phyloP scores from a whole-genome alignment of 2,113 vertebrate species.

The Sander vitreus region DNA sequence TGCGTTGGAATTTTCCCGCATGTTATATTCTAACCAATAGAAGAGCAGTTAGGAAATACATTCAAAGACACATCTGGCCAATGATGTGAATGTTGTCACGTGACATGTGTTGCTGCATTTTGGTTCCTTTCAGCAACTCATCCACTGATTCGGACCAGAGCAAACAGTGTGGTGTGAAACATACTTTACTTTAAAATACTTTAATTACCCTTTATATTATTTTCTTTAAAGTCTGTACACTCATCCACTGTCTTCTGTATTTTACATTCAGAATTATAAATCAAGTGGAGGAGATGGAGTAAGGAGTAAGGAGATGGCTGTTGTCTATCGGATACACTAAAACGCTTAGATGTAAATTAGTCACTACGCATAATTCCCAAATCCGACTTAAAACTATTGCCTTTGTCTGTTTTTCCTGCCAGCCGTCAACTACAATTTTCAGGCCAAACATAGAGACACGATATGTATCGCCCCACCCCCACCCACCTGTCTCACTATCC shows the following conservation, averaged over 20 bases:
- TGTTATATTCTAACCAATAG: too few species aligned
- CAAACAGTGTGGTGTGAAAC: too few species aligned
- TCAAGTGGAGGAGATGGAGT: neutral
- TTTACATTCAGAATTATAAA: neutral
- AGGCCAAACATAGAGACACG: neutral
- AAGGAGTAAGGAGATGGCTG: neutral
- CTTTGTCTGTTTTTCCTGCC: neutral
- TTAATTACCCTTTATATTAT: too few species aligned
- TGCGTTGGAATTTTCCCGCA: too few species aligned
- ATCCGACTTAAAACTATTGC: neutral
- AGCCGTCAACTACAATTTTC: constrained; percentile 2
- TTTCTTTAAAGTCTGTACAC: too few species aligned
- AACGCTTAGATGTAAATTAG: neutral
- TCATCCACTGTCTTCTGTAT: neutral
- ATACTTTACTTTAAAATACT: too few species aligned
- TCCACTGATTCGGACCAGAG: too few species aligned
- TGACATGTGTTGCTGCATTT: too few species aligned
- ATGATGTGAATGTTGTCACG: too few species aligned
- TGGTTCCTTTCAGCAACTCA: too few species aligned
- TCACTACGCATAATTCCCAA: constrained; percentile 1
- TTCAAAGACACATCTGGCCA: too few species aligned
- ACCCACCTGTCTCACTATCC: neutral
- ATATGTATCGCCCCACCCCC: neutral
- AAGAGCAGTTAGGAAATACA: too few species aligned
- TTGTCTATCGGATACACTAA: neutral